These are phyloP conservation scores for Eueides isabella DNA, from an alignment of 1,140 invertebrate genomes.

Conservation along the genomic window DNA sequence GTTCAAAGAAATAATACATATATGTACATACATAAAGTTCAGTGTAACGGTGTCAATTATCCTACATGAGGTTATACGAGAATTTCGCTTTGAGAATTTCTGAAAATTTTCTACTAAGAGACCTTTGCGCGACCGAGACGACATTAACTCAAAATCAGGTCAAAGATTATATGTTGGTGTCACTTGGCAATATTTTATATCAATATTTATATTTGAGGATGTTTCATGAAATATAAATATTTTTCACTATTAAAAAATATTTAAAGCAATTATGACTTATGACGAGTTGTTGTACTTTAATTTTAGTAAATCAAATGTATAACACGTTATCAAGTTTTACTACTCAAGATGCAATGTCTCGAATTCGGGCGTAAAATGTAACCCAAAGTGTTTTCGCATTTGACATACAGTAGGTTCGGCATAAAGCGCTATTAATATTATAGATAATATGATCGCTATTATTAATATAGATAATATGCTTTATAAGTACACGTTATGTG, in stretches of 20 bases:
- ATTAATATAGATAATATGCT: too few species aligned
- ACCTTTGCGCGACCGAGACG: background rate
- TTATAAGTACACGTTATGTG: too few species aligned
- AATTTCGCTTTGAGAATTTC: background rate
- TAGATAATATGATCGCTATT: too few species aligned
- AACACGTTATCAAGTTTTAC: too few species aligned
- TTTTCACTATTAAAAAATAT: background rate
- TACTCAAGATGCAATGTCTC: too few species aligned
- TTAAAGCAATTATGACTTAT: background rate
- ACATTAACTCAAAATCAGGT: background rate
- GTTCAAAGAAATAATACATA: background rate
- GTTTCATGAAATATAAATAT: background rate
- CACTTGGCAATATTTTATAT: background rate
- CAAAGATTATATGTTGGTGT: background rate
- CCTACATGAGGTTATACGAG: slow-evolving; percentile 1
- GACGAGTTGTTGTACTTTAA: too few species aligned
- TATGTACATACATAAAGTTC: background rate
- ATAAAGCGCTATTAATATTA: too few species aligned
- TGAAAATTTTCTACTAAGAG: background rate
- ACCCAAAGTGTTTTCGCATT: too few species aligned
- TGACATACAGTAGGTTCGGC: too few species aligned
- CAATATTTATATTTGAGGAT: background rate
- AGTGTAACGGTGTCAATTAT: slow-evolving; percentile 3
- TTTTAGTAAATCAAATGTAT: too few species aligned
- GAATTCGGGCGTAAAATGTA: too few species aligned